Percentiles rank a stretch among this genome's conserved stretches.
phyloP scores from a whole-genome alignment of 2,888 invertebrate species.

The Calameuta idolon region DNA sequence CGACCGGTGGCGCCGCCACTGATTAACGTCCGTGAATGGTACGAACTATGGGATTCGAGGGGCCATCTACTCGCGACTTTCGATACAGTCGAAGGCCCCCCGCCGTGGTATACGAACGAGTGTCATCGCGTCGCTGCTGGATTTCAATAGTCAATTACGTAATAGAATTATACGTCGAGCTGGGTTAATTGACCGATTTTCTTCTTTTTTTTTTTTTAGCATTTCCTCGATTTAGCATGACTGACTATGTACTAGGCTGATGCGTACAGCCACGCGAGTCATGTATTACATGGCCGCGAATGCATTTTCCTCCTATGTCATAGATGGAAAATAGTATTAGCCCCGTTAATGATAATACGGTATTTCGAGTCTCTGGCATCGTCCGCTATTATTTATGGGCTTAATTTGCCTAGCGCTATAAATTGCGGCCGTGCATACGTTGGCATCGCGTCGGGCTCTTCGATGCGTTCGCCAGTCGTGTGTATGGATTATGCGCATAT shows the following conservation, averaged over 20 bases:
- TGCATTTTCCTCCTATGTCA: neutral
- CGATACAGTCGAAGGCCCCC: neutral
- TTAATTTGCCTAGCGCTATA: neutral
- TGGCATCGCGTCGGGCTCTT: neutral
- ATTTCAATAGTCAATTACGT: too few species aligned
- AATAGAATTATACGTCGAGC: too few species aligned
- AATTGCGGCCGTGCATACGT: neutral
- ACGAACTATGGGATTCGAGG: neutral
- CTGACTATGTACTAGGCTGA: neutral
- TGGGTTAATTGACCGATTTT: too few species aligned
- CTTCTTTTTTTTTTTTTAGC: too few species aligned
- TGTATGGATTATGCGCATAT: neutral
- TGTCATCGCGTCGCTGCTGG: too few species aligned
- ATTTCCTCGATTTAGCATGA: neutral
- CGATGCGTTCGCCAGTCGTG: neutral
- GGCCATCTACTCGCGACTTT: neutral
- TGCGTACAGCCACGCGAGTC: too few species aligned
- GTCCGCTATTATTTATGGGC: neutral
- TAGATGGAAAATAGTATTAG: neutral
- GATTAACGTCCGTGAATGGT: neutral
- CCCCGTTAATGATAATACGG: neutral
- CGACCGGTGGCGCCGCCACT: neutral
- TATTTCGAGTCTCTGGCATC: neutral
- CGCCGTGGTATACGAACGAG: too few species aligned
- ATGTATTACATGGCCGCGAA: neutral